Base-by-base conservation (phyloP, 2,888 invertebrate genomes). In the Pegoplata infirma region DNA sequence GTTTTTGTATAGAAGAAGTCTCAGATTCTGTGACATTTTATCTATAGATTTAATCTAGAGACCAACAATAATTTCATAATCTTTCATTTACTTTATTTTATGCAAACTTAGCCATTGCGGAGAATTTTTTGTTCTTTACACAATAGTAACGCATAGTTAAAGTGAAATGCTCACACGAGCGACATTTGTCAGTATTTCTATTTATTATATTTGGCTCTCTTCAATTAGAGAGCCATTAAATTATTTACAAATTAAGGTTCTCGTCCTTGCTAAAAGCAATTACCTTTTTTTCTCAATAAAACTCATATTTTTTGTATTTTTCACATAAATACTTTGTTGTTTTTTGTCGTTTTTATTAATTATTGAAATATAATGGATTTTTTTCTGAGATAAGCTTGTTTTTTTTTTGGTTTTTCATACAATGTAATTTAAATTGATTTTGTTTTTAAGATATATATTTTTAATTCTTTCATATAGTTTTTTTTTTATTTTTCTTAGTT, bases 321-420 rank as follows among this genome's bases (percentile, higher is more conserved):
- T 64, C 76, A 80, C 76, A 76, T 76, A 68, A 80, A 80, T 72
- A 73, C 58, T 66, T 80, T 80, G 32, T 58, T 72, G n/a, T 72
- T 51, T 51, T 73, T 73, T 67, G 17, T 58, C 36, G 36, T 77
- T 76, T 77, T 80, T 80, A 73, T 76, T 73, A 80, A 73, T 76
- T 68, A 56, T 76, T 73, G 73, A 76, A 80, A 73, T 80, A 80
- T 73, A 80, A 76, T 80, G 76, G 64, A 66, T 64, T 78, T 69
- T 32, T 28, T 73, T 46, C 51, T 61, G 76, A 73, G 73, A 80
- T 69, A 80, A 80, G 80, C 80, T 80, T 76, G 76, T 63, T 63
- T 77, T 53, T 36, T 44, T 55, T 76, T 74, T 69, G 49, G 32
- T 61, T 78, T 71, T 79, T 55, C 75, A 72, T 79, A 75, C 75